Conservation (phyloP, 64 coral and sea anemone genomes). For the Actinia equina region DNA sequence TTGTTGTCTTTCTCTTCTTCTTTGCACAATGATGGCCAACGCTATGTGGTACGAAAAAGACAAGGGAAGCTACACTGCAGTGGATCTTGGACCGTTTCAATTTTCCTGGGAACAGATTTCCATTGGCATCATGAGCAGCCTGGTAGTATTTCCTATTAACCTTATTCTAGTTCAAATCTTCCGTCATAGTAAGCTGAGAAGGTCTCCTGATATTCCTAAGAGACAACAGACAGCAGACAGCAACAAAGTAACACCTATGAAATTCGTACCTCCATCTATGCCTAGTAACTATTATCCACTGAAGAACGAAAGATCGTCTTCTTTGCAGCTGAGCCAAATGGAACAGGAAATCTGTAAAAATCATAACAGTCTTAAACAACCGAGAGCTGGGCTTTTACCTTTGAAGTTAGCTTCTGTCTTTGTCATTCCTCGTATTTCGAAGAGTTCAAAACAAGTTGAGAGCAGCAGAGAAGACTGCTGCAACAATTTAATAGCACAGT, state of each 20-base stretch:
- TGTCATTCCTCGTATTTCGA: background rate
- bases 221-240: background rate
- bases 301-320: background rate
- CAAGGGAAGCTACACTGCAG: constrained; percentile 33
- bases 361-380: background rate
- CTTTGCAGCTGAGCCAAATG: background rate
- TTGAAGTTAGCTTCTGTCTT: background rate
- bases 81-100: constrained; percentile 63
- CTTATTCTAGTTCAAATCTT: constrained; percentile 88
- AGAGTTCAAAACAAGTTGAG: background rate
- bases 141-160: constrained; percentile 89
- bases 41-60: constrained; percentile 93
- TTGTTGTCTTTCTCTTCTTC: constrained; percentile 90
- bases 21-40: constrained; percentile 99
- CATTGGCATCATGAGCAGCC: constrained; percentile 86
- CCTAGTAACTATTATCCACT: background rate
- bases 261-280: background rate
- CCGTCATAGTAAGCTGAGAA: constrained; percentile 46
- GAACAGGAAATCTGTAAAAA: background rate
- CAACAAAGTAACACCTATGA: constrained; percentile 1
- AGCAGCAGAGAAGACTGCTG: background rate
- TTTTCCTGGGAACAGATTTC: constrained; percentile 95
- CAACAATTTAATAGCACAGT: background rate
- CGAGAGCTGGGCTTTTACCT: background rate
- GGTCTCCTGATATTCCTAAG: background rate